phyloP scores from a whole-genome alignment of 2,797 vertebrate species.

The Urosaurus nigricauda region DNA sequence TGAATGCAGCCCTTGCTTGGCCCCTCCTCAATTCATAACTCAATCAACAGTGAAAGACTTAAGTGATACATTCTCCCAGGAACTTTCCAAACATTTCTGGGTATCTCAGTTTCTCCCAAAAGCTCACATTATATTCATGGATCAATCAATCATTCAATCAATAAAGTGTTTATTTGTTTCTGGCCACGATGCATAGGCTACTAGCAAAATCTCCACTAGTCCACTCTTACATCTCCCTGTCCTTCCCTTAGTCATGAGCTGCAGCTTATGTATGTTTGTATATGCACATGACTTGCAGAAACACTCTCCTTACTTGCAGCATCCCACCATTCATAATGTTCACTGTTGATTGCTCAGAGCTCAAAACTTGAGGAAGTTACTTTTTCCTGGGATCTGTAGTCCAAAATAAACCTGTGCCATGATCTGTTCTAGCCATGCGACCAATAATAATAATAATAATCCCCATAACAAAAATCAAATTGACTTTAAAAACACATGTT shows the following conservation, averaged over 20 bases:
- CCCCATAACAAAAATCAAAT: too few relatives aligned
- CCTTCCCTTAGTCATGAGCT: neutral
- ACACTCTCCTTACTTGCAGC: neutral
- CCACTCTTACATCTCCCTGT: neutral
- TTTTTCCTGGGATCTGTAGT: too few relatives aligned
- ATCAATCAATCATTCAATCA: too few relatives aligned
- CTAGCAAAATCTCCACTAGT: neutral
- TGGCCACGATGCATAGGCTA: neutral
- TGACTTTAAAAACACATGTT: neutral
- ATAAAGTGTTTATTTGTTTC: neutral
- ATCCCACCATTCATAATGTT: neutral
- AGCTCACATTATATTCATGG: neutral
- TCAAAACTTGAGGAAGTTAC: too few relatives aligned
- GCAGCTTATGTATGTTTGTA: neutral
- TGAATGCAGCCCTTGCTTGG: neutral
- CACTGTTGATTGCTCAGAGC: neutral
- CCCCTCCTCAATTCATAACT: neutral
- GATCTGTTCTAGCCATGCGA: neutral
- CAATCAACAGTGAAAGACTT: neutral
- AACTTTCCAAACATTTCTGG: neutral
- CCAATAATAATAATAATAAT: neutral
- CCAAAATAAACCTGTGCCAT: too few relatives aligned
- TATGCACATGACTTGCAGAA: neutral
- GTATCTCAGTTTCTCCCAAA: neutral
- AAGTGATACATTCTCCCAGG: neutral